phyloP scores from a whole-genome alignment of 2,888 invertebrate species.

The Bellardia bayeri region DNA sequence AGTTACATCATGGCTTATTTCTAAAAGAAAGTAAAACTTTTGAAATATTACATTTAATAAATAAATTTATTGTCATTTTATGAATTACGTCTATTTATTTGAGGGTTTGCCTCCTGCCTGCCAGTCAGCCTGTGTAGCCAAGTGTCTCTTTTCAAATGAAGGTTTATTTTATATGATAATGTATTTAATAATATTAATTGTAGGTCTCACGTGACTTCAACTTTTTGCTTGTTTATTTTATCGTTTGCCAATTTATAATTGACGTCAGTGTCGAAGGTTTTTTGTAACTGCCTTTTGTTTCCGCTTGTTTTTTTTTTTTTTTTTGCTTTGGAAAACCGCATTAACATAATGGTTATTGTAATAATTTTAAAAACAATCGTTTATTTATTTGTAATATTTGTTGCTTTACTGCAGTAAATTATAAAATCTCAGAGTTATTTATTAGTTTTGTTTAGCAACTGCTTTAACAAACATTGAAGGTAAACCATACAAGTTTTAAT shows the following conservation, averaged over 20 bases:
- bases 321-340: conserved; percentile 41
- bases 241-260: conserved; percentile 48
- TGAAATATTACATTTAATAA: neutral
- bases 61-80: conserved; percentile 1
- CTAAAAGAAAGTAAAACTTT: neutral
- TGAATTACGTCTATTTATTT: conserved; percentile 17
- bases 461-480: neutral
- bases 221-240: conserved; percentile 7
- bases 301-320: neutral
- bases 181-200: conserved; percentile 51
- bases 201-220: conserved; percentile 43
- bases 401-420: conserved; percentile 29
- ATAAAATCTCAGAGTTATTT: conserved; percentile 12
- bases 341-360: conserved; percentile 40
- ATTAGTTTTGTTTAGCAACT: neutral
- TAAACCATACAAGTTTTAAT: neutral
- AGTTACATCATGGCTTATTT: too few relatives aligned
- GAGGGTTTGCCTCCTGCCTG: neutral
- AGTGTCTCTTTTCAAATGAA: conserved; percentile 14
- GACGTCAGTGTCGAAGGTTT: conserved; percentile 36
- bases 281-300: neutral
- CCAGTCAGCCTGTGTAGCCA: neutral
- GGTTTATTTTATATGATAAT: conserved; percentile 22
- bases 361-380: conserved; percentile 19
- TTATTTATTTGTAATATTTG: neutral